Base-by-base conservation (phyloP, 2,888 invertebrate genomes). In the Pyralis farinalis region DNA sequence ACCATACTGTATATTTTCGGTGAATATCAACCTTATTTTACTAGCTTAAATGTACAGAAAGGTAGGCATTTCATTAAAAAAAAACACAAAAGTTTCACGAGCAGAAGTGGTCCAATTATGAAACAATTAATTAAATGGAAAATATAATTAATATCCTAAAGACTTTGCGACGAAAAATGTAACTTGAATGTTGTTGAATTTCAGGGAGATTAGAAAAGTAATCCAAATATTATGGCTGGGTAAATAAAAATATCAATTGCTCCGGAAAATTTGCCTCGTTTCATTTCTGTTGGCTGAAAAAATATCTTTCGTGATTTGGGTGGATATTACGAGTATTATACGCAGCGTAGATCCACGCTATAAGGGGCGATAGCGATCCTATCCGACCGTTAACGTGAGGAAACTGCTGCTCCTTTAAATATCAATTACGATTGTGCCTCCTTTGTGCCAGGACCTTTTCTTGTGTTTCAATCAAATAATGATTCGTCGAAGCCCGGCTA, bases 391-490 rank as follows among this genome's bases (percentile, higher is more conserved):
- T 47, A 49, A 51, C 44, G 50, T 49, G 39, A 44, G 39, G 47
- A 43, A 47, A 47, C 44, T 44, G 47, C 44, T 44, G 48, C 47
- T 48, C 47, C 44, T 54, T 50, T 53, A 54, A 58, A 58, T 58
- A 58, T 58, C 53, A 63, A 60, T 60, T 55, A 51, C 47, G 43
- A 46, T 44, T 48, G 47, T 40, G 47, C 41, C 47, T 52, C 49
- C 44, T 55, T 59, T 58, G 55, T 59, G 53, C 46, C 43, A 30
- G 44, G 50, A 50, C 51, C 55, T 58, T 59, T 56, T 45, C 32
- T 51, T 49, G 55, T 56, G 52, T 56, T 60, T 60, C 55, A 53
- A 59, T 57, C 58, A 55, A 55, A 54, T 53, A 55, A 54, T 46
- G 52, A 57, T 51, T 47, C 48, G 52, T 46, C 42, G 48, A 49